phyloP scores from a whole-genome alignment of 2,888 invertebrate species.

The Synergus itoensis region DNA sequence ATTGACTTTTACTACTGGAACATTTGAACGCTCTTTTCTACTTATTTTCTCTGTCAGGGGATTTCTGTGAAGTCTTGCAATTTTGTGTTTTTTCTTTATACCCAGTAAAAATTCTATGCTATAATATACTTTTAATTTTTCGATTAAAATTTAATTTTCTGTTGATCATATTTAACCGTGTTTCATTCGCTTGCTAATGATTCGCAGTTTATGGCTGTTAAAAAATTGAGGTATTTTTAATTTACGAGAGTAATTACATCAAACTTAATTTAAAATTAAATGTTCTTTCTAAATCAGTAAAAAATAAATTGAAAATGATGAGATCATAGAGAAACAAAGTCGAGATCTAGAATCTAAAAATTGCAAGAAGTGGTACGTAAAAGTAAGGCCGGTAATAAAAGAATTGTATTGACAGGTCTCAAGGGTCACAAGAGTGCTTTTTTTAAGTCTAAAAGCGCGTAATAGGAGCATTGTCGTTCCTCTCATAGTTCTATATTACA shows the following conservation, averaged over 20 bases:
- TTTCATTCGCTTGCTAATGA: too few relatives aligned
- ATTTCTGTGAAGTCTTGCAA: neutral
- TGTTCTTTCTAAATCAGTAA: neutral
- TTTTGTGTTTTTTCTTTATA: neutral
- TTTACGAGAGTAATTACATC: too few relatives aligned
- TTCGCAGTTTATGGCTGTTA: too few relatives aligned
- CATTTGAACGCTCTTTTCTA: neutral
- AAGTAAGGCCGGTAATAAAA: slow-evolving; percentile 6
- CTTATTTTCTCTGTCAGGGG: neutral
- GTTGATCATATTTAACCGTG: too few relatives aligned
- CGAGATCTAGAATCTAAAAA: neutral
- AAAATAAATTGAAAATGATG: too few relatives aligned
- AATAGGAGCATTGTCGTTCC: slow-evolving; percentile 54
- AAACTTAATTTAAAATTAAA: too few relatives aligned
- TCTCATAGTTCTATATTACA: slow-evolving; percentile 57
- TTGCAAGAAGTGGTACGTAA: neutral
- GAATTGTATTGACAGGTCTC: neutral
- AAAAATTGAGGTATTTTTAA: too few relatives aligned
- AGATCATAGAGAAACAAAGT: neutral
- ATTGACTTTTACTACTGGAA: neutral
- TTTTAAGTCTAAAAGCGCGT: slow-evolving; percentile 33
- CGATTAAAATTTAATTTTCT: too few relatives aligned
- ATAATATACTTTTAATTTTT: too few relatives aligned
- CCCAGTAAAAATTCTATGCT: too few relatives aligned
- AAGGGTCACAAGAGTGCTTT: slow-evolving; percentile 18